Evolutionary conservation across 2,113 vertebrate genomes (phyloP), one percentile per base, ranked within the genome.

Genomic region (Probosciger aterrimus): DNA sequence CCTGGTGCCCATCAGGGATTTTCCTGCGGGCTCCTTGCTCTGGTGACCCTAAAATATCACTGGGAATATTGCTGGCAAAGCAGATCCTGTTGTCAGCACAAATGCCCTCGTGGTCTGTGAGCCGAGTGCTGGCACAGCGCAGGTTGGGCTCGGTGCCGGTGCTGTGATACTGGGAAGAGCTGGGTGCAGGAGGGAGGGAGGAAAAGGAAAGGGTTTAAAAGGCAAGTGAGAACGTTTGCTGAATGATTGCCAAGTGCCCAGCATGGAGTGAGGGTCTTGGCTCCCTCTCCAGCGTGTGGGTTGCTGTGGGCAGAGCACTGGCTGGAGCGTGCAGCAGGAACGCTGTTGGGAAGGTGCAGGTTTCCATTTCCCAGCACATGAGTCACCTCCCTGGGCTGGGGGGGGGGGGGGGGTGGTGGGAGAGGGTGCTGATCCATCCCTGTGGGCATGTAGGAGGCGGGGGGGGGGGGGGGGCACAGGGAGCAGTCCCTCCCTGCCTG

Each of bases 291-390:
- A 15, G 90, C 41, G 6, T 84, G 98, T 97, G 98, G 98, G 97
- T 62, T 97, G 97, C 97, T 93, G 96, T 57, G 96, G 97, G 97
- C 96, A 98, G 94, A 68, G 96, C 95, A 35, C 94, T 81, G 95
- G 95, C 83, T 75, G 92, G 96, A 98, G 96, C 88, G 6, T n/a
- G 55, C 28, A 30, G 97, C 97, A 73, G 97, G 59, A 86, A 24
- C 77, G 91, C 90, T 97, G 97, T 96, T 95, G 96, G 98, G 98
- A 97, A 98, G 98, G 97, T 96, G 97, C 91, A 30, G 95, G 90
- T 88, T 97, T 94, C 90, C 97, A 96, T 97, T 98, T 98, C 98
- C 97, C 98, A 98, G 98, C 97, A 95, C 90, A 97, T 98, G 98
- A 98, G 96, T 98, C 98, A 98, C 96, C 96, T 97, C 97, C 86